Conservation (phyloP, 1,140 invertebrate species). For the Dendroctonus ponderosae region DNA sequence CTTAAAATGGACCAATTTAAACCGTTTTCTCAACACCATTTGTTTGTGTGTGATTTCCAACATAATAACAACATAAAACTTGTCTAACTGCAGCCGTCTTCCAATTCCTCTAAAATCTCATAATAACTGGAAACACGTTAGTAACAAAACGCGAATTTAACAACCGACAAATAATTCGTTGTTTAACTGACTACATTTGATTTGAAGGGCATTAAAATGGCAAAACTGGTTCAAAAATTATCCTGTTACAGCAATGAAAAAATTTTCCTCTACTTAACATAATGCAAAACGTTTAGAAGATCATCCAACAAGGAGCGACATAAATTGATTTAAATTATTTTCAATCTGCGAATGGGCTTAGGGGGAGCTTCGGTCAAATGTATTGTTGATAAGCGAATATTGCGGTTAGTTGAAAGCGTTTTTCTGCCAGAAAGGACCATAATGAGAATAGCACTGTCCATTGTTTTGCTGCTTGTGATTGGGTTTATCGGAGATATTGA, state of each 20-base stretch:
- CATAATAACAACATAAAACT: too few species aligned
- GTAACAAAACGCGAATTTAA: too few species aligned
- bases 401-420: slow-evolving; percentile 25
- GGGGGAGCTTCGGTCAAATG: slow-evolving; percentile 16
- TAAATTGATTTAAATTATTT: slow-evolving; percentile 39
- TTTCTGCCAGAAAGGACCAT: slow-evolving; percentile 16
- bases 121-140: too few species aligned
- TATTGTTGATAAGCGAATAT: slow-evolving; percentile 11
- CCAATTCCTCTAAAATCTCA: too few species aligned
- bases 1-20: too few species aligned
- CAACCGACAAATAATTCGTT: too few species aligned
- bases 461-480: slow-evolving; percentile 37
- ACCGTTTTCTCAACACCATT: too few species aligned
- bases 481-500: slow-evolving; percentile 37
- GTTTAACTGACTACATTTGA: too few species aligned
- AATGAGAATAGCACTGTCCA: slow-evolving; percentile 35
- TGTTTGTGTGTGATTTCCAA: too few species aligned
- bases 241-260: slow-evolving; percentile 21
- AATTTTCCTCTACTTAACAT: slow-evolving; percentile 17
- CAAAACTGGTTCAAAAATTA: slow-evolving; percentile 15
- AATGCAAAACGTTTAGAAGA: slow-evolving; percentile 17
- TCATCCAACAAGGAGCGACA: slow-evolving; percentile 11
- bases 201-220: neutral
- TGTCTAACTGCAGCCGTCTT: too few species aligned
- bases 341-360: slow-evolving; percentile 32